These are phyloP conservation scores for Danio rerio DNA, from an alignment of 2,113 vertebrate species.

Conservation along the genomic window GRCz12tu NC_133198.1:33073001-33073500, in stretches of 20 bases:
- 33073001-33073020: background rate
- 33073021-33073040: background rate
- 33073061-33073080: conserved; percentile 48
- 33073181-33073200: background rate
- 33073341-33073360: conserved; percentile 67
- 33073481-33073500: background rate
- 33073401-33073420: conserved; percentile 17
- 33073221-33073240: conserved; percentile 60
- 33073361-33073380: conserved; percentile 59
- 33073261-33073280: conserved; percentile 50
- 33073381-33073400: conserved; percentile 39
- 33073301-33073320: conserved; percentile 67
- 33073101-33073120: background rate
- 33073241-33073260: conserved; percentile 9
- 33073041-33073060: background rate
- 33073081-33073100: background rate
- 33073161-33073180: conserved; percentile 36
- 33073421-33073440: background rate
- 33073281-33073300: conserved; percentile 58
- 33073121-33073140: background rate
- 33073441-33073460: conserved; percentile 21
- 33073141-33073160: conserved; percentile 13
- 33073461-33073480: background rate
- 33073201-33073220: conserved; percentile 67
- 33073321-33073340: conserved; percentile 71